phyloP scores from a whole-genome alignment of 2,888 invertebrate genomes.

The Lasioglossum vierecki region DNA sequence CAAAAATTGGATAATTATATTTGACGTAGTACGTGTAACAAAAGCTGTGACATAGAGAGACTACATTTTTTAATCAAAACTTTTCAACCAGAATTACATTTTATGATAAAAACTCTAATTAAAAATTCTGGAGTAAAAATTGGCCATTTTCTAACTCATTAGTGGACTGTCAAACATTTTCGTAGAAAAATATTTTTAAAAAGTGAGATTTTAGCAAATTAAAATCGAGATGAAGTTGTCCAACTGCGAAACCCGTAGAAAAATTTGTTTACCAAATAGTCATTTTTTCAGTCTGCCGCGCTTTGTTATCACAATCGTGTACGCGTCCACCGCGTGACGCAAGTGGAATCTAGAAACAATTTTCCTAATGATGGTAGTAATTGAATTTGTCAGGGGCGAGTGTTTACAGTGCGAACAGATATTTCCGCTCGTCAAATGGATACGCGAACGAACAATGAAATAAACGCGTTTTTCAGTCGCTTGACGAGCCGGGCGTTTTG shows the following conservation, averaged over 20 bases:
- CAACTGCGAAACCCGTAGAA: neutral
- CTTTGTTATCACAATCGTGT: neutral
- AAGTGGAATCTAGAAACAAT: neutral
- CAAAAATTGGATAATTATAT: neutral
- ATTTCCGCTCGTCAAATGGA: conserved; percentile 9
- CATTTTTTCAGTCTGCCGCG: neutral
- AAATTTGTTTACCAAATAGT: neutral
- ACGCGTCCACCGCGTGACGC: no score
- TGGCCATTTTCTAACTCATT: neutral
- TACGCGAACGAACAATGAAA: neutral
- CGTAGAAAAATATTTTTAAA: neutral
- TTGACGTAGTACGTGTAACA: neutral
- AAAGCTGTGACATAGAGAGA: neutral
- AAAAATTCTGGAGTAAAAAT: neutral
- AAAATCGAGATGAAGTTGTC: no score
- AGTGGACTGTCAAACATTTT: neutral
- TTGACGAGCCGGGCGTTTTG: neutral
- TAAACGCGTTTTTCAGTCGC: conserved; percentile 4
- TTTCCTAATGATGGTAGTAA: neutral
- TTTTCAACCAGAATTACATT: neutral
- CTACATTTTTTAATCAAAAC: neutral
- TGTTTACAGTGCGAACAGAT: neutral
- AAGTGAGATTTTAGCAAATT: neutral
- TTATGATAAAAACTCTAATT: neutral
- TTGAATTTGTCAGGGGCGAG: neutral